A percentile compares a stretch with the other conserved stretches of the same genome.
Conservation (phyloP, 2,888 invertebrate species). For the Romanomermis culicivorax region DNA sequence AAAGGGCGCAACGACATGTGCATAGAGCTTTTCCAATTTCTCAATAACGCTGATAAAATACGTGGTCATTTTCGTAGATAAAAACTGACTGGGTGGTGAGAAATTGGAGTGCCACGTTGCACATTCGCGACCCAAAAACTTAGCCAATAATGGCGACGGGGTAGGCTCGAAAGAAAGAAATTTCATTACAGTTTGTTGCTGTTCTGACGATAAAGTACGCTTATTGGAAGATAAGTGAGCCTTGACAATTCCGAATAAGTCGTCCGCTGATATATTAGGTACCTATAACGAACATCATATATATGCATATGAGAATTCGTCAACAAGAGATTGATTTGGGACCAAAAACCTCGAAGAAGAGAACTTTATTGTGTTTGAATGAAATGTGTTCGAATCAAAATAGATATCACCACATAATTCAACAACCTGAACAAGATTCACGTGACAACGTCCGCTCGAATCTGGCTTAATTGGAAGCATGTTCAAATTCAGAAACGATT, state of each 20-base stretch:
- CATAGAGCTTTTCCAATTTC: neutral
- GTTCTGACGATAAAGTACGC: constrained; percentile 1
- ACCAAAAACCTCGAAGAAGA: no score
- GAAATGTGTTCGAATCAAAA: no score
- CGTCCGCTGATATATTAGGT: neutral
- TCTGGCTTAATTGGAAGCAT: neutral
- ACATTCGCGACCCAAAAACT: neutral
- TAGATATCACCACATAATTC: no score
- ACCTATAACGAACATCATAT: no score
- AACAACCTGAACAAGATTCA: no score
- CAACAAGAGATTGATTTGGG: no score
- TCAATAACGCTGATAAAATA: neutral
- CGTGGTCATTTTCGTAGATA: neutral
- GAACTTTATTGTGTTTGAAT: no score
- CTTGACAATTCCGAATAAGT: neutral
- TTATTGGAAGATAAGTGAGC: neutral
- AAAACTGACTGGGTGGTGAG: neutral
- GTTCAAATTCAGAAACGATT: neutral
- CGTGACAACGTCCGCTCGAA: neutral
- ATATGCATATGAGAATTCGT: no score
- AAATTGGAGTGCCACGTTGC: neutral
- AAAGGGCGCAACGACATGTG: neutral
- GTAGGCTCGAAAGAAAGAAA: neutral
- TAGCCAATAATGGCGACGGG: neutral
- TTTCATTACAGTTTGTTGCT: neutral